Conservation (phyloP, 2,888 invertebrate genomes). For the Drosophila yooni region DNA sequence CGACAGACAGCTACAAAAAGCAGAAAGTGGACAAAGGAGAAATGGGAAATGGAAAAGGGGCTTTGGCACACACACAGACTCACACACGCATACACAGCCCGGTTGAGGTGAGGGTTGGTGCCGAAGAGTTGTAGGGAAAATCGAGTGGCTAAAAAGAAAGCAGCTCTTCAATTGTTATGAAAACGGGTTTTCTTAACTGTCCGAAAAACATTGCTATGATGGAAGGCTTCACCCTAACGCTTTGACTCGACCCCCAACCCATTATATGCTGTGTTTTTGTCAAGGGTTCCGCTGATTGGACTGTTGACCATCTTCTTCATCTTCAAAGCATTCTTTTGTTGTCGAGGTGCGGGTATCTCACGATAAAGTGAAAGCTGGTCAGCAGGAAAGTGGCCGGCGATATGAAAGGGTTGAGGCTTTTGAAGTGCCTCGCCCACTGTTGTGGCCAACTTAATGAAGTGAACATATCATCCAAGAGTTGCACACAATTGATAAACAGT, state of each 20-base stretch:
- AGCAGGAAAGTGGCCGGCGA: slow-evolving; percentile 37
- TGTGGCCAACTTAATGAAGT: slow-evolving; percentile 74
- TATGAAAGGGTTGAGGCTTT: slow-evolving; percentile 46
- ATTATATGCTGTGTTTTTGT: slow-evolving; percentile 34
- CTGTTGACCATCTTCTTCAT: slow-evolving; percentile 23
- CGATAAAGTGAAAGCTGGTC: slow-evolving; percentile 40
- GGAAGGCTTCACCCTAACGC: slow-evolving; percentile 24
- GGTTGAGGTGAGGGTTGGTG: slow-evolving; percentile 1
- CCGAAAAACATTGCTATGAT: slow-evolving; percentile 51
- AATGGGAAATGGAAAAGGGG: slow-evolving; percentile 11
- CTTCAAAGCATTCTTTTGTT: slow-evolving; percentile 54
- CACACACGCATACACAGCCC: neutral
- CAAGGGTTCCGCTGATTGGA: slow-evolving; percentile 49
- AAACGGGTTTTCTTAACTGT: slow-evolving; percentile 50
- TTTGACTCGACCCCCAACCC: neutral
- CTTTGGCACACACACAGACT: neutral
- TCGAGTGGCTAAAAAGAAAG: slow-evolving; percentile 31
- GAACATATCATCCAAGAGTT: slow-evolving; percentile 67
- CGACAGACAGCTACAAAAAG: slow-evolving; percentile 1
- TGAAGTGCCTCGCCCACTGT: slow-evolving; percentile 45
- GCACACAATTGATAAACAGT: slow-evolving; percentile 46
- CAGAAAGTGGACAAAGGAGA: neutral
- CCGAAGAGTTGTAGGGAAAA: slow-evolving; percentile 22
- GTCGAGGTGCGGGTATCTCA: slow-evolving; percentile 58
- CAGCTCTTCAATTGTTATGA: slow-evolving; percentile 47